Conservation (phyloP, 2,113 vertebrate genomes). For the Phodopus roborovskii region DNA sequence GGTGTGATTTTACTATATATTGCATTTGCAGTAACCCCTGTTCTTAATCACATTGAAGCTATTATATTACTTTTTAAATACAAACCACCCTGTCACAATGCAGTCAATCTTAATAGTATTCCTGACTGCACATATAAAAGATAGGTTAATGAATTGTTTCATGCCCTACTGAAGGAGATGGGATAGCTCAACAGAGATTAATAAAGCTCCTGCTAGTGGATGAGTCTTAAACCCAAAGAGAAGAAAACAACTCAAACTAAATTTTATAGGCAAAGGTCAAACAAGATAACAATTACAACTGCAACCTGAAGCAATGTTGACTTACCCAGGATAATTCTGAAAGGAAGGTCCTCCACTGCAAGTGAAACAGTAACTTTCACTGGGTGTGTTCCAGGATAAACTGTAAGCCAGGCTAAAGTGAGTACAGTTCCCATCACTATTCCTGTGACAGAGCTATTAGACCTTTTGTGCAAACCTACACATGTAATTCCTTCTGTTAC, state of each 20-base stretch:
- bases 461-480: not conserved
- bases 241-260: slow-evolving; percentile 71
- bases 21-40: slow-evolving; percentile 58
- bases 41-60: slow-evolving; percentile 65
- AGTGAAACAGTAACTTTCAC: slow-evolving; percentile 24
- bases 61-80: slow-evolving; percentile 72
- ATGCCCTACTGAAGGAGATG: slow-evolving; percentile 68
- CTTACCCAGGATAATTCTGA: slow-evolving; percentile 37
- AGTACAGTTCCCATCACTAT: not conserved
- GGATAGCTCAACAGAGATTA: slow-evolving; percentile 72
- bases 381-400: slow-evolving; percentile 31
- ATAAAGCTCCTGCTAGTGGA: slow-evolving; percentile 53
- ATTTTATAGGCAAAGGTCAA: slow-evolving; percentile 73
- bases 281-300: slow-evolving; percentile 62
- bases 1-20: slow-evolving; percentile 58
- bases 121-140: slow-evolving; percentile 59
- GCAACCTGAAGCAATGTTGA: slow-evolving; percentile 52
- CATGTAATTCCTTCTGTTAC: not conserved
- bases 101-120: slow-evolving; percentile 69
- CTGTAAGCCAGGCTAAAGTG: not conserved
- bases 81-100: slow-evolving; percentile 43
- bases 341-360: slow-evolving; percentile 42
- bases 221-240: slow-evolving; percentile 69
- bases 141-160: slow-evolving; percentile 72
- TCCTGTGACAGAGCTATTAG: not conserved